Evolutionary conservation across 2,797 vertebrate genomes (phyloP).

Genomic region (Spondyliosoma cantharus): DNA sequence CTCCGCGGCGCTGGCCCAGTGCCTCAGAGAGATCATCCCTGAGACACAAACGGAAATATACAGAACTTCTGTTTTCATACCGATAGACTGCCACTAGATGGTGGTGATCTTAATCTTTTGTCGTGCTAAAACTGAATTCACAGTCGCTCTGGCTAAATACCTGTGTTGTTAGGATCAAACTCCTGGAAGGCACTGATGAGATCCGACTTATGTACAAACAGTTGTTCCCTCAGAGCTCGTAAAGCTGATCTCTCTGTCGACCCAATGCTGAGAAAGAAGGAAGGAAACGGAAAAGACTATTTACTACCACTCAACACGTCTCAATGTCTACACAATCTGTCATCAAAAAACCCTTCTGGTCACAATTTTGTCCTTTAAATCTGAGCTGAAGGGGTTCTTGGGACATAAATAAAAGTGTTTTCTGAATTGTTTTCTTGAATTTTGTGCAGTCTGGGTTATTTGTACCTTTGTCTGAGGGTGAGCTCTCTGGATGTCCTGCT

Average conservation of each 20-base stretch:
- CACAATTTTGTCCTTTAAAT: background rate
- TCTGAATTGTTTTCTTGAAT: background rate
- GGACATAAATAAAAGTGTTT: background rate
- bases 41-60: background rate
- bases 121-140: background rate
- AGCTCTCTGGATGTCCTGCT: slow-evolving; percentile 86
- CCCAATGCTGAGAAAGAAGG: slow-evolving; percentile 83
- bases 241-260: slow-evolving; percentile 92
- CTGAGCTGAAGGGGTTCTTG: background rate
- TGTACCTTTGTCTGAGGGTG: slow-evolving; percentile 91
- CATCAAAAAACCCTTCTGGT: background rate
- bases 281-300: slow-evolving; percentile 5
- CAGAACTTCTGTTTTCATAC: background rate
- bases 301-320: background rate
- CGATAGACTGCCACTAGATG: slow-evolving; percentile 4
- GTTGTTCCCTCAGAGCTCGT: slow-evolving; percentile 87
- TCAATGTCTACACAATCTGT: background rate
- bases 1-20: slow-evolving; percentile 91
- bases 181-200: slow-evolving; percentile 87
- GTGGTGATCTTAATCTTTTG: background rate
- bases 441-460: background rate
- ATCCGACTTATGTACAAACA: slow-evolving; percentile 91
- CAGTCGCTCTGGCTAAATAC: slow-evolving; percentile 66
- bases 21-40: slow-evolving; percentile 87
- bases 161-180: slow-evolving; percentile 84